Conservation (phyloP, 2,113 vertebrate genomes). For the Petroica traversi region DNA sequence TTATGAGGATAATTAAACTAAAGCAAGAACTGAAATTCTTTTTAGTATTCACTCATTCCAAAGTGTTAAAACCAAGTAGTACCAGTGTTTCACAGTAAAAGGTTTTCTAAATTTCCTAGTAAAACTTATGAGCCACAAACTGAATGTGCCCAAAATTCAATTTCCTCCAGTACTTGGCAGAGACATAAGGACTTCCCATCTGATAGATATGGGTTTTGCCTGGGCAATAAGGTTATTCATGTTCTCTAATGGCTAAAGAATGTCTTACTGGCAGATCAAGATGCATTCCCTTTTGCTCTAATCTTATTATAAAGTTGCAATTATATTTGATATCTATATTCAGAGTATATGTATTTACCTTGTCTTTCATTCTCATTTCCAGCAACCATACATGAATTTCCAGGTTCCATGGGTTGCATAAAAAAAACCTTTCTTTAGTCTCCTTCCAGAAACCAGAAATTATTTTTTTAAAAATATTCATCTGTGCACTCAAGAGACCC, state of each 20-base stretch:
- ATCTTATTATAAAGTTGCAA: not conserved
- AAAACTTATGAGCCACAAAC: not conserved
- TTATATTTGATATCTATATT: not conserved
- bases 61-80: not conserved
- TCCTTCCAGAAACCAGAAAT: not conserved
- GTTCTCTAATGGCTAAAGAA: not conserved
- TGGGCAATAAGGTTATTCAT: not conserved
- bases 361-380: not conserved
- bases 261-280: not conserved
- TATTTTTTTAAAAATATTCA: not conserved
- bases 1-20: slow-evolving; percentile 30
- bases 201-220: not conserved
- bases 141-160: not conserved
- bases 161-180: not conserved
- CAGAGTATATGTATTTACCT: not conserved
- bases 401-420: not conserved
- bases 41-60: not conserved
- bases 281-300: not conserved
- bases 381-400: not conserved
- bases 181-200: not conserved
- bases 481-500: not conserved
- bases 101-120: not conserved
- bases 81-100: not conserved
- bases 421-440: not conserved
- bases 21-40: not conserved